Evolutionary conservation across 2,888 invertebrate species (phyloP).

Genomic region (Prionchulus punctatus): DNA sequence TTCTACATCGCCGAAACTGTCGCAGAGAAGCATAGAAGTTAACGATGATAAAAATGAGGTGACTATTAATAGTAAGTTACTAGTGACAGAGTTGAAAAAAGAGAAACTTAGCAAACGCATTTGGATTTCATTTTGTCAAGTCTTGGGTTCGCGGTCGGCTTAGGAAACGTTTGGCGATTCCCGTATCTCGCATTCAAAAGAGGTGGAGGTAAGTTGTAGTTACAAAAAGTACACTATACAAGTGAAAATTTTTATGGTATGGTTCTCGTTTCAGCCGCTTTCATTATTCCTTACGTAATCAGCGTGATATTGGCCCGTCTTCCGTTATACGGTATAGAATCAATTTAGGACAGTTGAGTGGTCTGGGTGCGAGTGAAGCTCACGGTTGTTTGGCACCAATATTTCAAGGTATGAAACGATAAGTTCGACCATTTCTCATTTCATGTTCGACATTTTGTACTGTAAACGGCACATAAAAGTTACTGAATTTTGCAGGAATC

Average conservation of each 20-base stretch:
- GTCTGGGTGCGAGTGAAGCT: conserved; percentile 16
- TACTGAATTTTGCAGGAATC: conserved; percentile 6
- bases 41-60: no score
- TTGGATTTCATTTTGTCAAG: conserved; percentile 21
- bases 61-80: no score
- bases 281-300: conserved; percentile 32
- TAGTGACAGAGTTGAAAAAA: not conserved
- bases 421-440: not conserved
- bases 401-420: conserved; percentile 16
- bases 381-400: conserved; percentile 18
- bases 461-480: no score
- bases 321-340: conserved; percentile 32
- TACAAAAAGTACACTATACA: not conserved
- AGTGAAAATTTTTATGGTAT: not conserved
- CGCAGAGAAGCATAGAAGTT: no score
- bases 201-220: conserved; percentile 20
- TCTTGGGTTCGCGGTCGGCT: conserved; percentile 11
- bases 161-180: conserved; percentile 12
- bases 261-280: conserved; percentile 25
- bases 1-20: no score
- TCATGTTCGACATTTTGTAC: conserved; percentile 38
- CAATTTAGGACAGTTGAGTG: conserved; percentile 29
- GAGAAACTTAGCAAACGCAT: conserved; percentile 13
- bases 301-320: conserved; percentile 33
- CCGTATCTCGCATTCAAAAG: conserved; percentile 16